These are phyloP conservation scores for Athrips mouffetella DNA, from an alignment of 2,888 invertebrate genomes.

Conservation along the genomic window DNA sequence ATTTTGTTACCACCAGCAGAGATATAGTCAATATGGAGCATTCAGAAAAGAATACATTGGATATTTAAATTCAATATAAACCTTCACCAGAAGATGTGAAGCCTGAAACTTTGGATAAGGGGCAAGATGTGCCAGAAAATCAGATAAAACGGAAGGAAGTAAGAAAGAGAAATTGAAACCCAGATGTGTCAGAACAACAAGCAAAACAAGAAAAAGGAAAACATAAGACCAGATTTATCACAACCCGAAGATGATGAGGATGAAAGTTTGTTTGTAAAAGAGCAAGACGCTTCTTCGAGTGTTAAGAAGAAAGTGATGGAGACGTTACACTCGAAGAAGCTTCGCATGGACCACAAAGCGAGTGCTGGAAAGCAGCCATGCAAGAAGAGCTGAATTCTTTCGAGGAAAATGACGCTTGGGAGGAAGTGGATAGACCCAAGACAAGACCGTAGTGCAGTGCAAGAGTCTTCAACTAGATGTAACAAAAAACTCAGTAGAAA, in stretches of 20 bases:
- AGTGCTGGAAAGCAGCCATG: conserved; percentile 21
- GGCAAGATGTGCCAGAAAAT: not conserved
- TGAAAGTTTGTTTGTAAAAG: not conserved
- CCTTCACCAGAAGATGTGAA: not conserved
- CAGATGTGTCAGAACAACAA: too few relatives aligned
- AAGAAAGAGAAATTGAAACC: not conserved
- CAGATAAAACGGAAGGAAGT: too few relatives aligned
- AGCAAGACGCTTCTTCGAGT: not conserved
- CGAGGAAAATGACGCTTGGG: too few relatives aligned
- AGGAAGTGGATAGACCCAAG: too few relatives aligned
- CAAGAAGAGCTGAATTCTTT: conserved; percentile 22
- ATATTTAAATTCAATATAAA: conserved; percentile 4
- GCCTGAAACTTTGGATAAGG: not conserved
- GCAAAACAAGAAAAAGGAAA: too few relatives aligned
- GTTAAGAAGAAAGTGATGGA: not conserved
- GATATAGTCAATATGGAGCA: conserved; percentile 22
- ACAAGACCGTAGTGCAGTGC: conserved; percentile 22
- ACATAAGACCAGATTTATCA: too few relatives aligned
- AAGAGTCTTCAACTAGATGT: conserved; percentile 10
- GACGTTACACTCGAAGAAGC: conserved; percentile 16
- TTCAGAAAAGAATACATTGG: conserved; percentile 3
- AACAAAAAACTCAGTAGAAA: not conserved
- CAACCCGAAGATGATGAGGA: not conserved
- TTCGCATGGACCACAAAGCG: conserved; percentile 19
- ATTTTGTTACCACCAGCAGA: conserved; percentile 19